Evolutionary conservation across 2,113 vertebrate genomes (phyloP), one percentile per base, ranked within the genome.

Genomic region (Ascaphus truei): DNA sequence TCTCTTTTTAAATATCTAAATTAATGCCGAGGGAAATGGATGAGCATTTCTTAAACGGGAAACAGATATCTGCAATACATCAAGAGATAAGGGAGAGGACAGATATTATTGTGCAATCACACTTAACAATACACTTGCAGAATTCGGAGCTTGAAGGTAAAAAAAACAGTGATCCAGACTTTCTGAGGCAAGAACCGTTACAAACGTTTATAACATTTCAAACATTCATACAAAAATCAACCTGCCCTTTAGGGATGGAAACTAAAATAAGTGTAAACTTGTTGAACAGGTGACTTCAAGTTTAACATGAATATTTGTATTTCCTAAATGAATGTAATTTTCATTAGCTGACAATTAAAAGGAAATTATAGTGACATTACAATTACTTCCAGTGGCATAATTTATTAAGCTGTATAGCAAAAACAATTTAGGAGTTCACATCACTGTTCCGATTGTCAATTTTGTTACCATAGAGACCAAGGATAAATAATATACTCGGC

Each of bases 271-370:
- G 75, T 71, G 71, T 66, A 80, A 82, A 73, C 59, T 47, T 75
- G 79, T 47, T 75, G 79, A 85, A 74, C 84, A 87, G 84, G 84
- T 89, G 86, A 89, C 72, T 83, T 80, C 77, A 80, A 83, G 59
- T 66, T 33, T 68, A 79, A 56, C 3, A 59, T 2, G 75, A 77
- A 64, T 83, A 81, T 84, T 86, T 83, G 79, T 77, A 80, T 85
- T 79, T 79, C 84, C 84, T 83, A 80, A 81, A 88, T 83, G 84
- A 82, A 83, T 80, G 82, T 81, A 86, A 87, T 84, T 85, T 86
- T 88, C 85, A 90, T 89, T 90, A 89, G 85, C 51, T 79, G 85
- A 80, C 88, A 87, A 89, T 89, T 89, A 89, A 88, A 89, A 88
- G 86, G 81, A 89, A 87, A 90, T 90, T 89, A 90, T 81, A 78